Conservation (phyloP, 2,797 vertebrate genomes). For the Melanotaenia pygmaea region DNA sequence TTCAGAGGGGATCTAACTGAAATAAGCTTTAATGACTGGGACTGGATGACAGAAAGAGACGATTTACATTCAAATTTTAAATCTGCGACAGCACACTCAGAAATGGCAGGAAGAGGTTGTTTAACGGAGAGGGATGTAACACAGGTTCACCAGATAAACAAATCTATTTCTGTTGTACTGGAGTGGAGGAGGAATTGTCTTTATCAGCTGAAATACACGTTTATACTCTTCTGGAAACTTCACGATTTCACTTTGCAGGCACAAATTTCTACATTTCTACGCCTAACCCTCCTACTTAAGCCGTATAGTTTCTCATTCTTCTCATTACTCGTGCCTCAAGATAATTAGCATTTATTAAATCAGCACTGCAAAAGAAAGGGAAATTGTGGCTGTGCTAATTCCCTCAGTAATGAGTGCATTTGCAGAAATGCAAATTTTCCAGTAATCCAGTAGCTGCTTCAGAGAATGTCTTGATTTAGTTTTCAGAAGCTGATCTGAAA, state of each 20-base stretch:
- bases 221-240: slow-evolving; percentile 5
- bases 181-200: slow-evolving; percentile 13
- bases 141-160: slow-evolving; percentile 47
- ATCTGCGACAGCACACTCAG: slow-evolving; percentile 40
- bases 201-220: slow-evolving; percentile 25
- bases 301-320: neutral
- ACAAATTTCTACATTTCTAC: slow-evolving; percentile 5
- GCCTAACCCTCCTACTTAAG: slow-evolving; percentile 15
- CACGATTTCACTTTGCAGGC: slow-evolving; percentile 27
- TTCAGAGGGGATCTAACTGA: slow-evolving; percentile 28
- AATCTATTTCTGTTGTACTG: slow-evolving; percentile 33
- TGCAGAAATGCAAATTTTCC: slow-evolving; percentile 42
- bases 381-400: slow-evolving; percentile 50
- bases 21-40: slow-evolving; percentile 54
- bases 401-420: slow-evolving; percentile 45
- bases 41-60: slow-evolving; percentile 23
- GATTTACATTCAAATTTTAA: slow-evolving; percentile 49
- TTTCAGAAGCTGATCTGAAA: slow-evolving; percentile 23
- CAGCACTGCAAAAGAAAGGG: slow-evolving; percentile 32
- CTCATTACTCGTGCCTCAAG: slow-evolving; percentile 33
- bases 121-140: slow-evolving; percentile 8
- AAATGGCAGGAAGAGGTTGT: slow-evolving; percentile 33
- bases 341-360: slow-evolving; percentile 62
- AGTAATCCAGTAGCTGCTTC: slow-evolving; percentile 28
- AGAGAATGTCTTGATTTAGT: neutral